Conservation (phyloP, 2,113 vertebrate species). For the Microtus ochrogaster region DNA sequence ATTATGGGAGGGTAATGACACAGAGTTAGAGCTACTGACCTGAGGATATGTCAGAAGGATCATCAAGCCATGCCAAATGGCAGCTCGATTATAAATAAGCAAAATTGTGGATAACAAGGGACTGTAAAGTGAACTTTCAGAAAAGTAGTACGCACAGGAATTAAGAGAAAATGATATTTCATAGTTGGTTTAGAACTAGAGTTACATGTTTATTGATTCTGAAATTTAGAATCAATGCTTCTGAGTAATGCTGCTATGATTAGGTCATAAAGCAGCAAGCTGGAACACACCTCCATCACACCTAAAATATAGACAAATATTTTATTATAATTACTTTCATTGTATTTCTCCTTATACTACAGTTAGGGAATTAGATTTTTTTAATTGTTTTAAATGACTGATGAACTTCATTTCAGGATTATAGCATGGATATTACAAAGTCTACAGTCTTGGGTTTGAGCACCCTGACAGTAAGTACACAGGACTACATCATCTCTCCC, state of each 20-base stretch:
- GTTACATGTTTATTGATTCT: background rate
- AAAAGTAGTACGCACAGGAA: background rate
- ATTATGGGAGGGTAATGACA: background rate
- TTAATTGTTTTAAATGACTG: background rate
- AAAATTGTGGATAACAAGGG: background rate
- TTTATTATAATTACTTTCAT: constrained; percentile 31
- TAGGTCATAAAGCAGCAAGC: background rate
- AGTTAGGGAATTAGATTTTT: constrained; percentile 6
- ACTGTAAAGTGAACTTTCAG: background rate
- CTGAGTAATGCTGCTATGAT: background rate
- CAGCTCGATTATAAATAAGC: background rate
- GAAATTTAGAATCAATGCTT: background rate
- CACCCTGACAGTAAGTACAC: background rate
- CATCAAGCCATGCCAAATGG: background rate
- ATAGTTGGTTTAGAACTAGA: background rate
- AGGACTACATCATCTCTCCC: background rate
- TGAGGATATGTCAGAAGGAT: background rate
- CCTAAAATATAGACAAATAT: background rate
- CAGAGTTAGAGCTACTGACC: background rate
- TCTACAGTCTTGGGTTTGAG: background rate
- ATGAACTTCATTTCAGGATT: constrained; percentile 47
- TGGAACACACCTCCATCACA: background rate
- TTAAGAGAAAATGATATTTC: background rate
- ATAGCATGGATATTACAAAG: constrained; percentile 6
- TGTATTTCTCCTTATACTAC: constrained; percentile 40